Conservation (phyloP, 2,113 vertebrate genomes). For the Mionectes macconnelli region DNA sequence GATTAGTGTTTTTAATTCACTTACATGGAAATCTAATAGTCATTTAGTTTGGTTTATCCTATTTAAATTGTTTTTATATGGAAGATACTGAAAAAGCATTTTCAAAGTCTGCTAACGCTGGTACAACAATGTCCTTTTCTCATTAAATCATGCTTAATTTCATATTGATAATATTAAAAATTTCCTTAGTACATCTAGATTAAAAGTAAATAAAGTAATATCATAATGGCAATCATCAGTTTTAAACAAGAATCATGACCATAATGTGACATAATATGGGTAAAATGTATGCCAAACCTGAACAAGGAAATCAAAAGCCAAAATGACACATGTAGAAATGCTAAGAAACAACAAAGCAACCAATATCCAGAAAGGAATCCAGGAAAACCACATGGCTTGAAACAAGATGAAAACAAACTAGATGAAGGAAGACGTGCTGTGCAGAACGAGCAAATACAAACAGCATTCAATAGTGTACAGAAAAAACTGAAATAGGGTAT, state of each 20-base stretch:
- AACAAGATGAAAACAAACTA: neutral
- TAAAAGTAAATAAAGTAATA: neutral
- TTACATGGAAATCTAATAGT: neutral
- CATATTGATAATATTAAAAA: neutral
- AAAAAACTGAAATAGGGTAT: neutral
- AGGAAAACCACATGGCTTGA: neutral
- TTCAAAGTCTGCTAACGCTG: neutral
- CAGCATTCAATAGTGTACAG: neutral
- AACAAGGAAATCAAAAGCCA: neutral
- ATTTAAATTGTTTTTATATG: neutral
- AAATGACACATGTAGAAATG: neutral
- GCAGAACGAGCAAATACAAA: neutral
- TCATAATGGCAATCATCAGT: neutral
- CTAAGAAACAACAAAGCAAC: constrained; percentile 3
- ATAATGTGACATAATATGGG: neutral
- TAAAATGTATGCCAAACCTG: neutral
- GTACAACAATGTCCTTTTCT: neutral
- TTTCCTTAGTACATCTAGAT: neutral
- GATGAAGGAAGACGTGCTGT: neutral
- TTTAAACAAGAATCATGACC: neutral
- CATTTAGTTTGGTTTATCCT: neutral
- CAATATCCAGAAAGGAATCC: neutral
- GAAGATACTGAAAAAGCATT: neutral
- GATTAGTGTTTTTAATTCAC: neutral
- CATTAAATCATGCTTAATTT: neutral